Evolutionary conservation across 2,888 invertebrate species (phyloP), one percentile per base, ranked within the genome.

Genomic region (Polylopha cassiicola): DNA sequence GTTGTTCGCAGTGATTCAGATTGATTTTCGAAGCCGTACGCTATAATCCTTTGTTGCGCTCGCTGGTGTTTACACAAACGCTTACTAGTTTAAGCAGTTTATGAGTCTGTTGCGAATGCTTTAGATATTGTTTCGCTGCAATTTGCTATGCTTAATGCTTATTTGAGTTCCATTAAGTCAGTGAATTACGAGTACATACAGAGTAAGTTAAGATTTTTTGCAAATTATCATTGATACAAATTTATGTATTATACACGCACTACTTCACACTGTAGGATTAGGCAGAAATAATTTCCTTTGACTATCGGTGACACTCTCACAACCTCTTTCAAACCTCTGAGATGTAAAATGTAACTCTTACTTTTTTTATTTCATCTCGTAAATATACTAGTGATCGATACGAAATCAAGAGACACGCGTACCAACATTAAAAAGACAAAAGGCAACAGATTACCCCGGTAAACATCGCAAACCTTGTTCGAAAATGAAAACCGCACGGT

Each of bases 21-120:
- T 81, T 72, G 84, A 84, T 84, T 84, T 82, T 74, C 62, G 84
- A 84, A 84, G 73, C 82, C 81, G 27, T 62, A 64, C 48, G 10
- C 46, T 47, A 47, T 75, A 81, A 82, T 76, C 77, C 77, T 72
- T 64, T 74, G 78, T 80, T 75, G 66, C 65, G 57, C 66, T 68
- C 54, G 71, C 62, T 70, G 68, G 69, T 79, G 80, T 78, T 81
- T 78, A 82, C 79, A 80, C 78, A 78, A 75, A 73, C 76, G 77
- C 76, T 82, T 82, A 81, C 70, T 53, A 74, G 66, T 69, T 43
- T 82, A 82, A 84, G 80, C 61, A 76, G 73, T 76, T 79, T 75
- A 74, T 52, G 56, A 62, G 62, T 69, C 60, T 64, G 66, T 47
- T 29, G 16, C 24, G 24, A 7, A 30, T 38, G 30, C 37, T 20